A percentile compares a stretch with the other conserved stretches of the same genome.
Conservation (phyloP, 2,888 invertebrate species). For the Oscheius myriophilus region DNA sequence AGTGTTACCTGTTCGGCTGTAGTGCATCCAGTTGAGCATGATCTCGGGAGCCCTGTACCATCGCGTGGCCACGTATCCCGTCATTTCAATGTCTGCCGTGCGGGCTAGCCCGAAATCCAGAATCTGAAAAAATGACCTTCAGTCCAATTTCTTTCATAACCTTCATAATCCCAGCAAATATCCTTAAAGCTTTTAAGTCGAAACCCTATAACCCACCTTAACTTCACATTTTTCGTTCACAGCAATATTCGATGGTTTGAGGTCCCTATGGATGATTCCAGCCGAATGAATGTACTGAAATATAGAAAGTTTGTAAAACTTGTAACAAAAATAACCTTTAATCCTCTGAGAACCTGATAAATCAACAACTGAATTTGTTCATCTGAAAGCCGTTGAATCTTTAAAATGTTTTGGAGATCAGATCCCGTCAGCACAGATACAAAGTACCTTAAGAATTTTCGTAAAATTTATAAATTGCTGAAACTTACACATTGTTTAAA, state of each 20-base stretch:
- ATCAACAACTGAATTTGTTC: conserved; percentile 98
- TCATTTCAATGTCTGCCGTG: conserved; percentile 77
- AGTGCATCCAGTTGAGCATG: conserved; percentile 85
- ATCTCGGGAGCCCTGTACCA: conserved; percentile 69
- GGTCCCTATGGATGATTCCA: conserved; percentile 94
- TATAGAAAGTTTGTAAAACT: not conserved
- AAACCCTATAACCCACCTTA: conserved; percentile 77
- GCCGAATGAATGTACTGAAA: conserved; percentile 91
- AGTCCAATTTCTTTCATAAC: not conserved
- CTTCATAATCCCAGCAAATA: too few species aligned
- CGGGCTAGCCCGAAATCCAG: conserved; percentile 68
- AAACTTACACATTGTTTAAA: conserved; percentile 65
- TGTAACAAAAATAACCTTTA: conserved; percentile 77
- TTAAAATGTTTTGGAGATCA: conserved; percentile 95
- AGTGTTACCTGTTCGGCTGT: conserved; percentile 91
- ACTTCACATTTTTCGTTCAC: conserved; percentile 99
- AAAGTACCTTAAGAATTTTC: conserved; percentile 78
- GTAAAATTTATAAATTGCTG: not conserved
- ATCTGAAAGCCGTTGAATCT: conserved; percentile 93
- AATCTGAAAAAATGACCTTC: conserved; percentile 77
- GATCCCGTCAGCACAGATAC: conserved; percentile 98
- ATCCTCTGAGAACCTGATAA: conserved; percentile 94
- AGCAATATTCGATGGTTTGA: conserved; percentile 98
- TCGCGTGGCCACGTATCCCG: conserved; percentile 84
- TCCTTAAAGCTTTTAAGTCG: too few species aligned